Percentiles rank a stretch among this genome's conserved stretches.
Evolutionary conservation across 2,797 vertebrate genomes (phyloP).

Genomic region (Pipistrellus kuhlii): DNA sequence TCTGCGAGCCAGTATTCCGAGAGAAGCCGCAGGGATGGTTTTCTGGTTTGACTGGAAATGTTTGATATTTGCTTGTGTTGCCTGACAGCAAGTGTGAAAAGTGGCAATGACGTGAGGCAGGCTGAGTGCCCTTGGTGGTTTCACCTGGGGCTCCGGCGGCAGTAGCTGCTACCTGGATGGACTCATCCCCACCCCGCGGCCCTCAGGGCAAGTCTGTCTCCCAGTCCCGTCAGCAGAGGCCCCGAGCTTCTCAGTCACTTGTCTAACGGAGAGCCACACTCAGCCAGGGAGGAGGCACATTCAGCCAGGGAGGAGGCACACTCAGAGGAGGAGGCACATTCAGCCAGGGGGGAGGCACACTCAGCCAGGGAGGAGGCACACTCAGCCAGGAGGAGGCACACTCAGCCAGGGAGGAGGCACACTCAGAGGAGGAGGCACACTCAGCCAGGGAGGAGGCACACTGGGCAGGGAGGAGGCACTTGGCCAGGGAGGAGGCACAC

Average conservation of each 20-base stretch:
- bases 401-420: background rate
- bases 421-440: too few relatives aligned
- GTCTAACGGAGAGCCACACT: background rate
- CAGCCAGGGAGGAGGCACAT: too few relatives aligned
- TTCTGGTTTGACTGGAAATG: background rate
- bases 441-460: background rate
- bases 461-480: too few relatives aligned
- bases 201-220: background rate
- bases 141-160: too few relatives aligned
- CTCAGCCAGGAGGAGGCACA: too few relatives aligned
- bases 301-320: too few relatives aligned
- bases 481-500: too few relatives aligned
- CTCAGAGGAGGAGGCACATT: background rate
- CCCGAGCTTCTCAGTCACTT: background rate
- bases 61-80: background rate
- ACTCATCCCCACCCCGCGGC: too few relatives aligned
- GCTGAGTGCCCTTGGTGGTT: too few relatives aligned
- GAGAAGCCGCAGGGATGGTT: background rate
- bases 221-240: background rate
- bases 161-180: too few relatives aligned
- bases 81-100: background rate
- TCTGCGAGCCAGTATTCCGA: background rate
- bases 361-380: background rate
- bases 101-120: background rate
- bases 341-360: too few relatives aligned